Evolutionary conservation across 2,888 invertebrate genomes (phyloP).

Genomic region (Lepidocyrtinus sp.): DNA sequence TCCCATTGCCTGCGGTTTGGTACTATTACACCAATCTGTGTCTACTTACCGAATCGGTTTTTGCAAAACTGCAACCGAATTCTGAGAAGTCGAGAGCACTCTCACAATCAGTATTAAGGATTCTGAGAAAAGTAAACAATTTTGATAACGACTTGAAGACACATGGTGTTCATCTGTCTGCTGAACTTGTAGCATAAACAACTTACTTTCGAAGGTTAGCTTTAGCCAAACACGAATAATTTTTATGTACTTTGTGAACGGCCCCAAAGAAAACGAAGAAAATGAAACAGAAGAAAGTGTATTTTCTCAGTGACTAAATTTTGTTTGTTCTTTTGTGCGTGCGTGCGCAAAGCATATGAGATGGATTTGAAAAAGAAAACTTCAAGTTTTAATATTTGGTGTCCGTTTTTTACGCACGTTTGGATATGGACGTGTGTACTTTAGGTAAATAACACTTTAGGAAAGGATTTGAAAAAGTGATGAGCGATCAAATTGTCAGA

Average conservation of each 20-base stretch:
- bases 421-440: too few relatives aligned
- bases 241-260: neutral
- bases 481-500: constrained; percentile 44
- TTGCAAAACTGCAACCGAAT: neutral
- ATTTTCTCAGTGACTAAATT: neutral
- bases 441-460: too few relatives aligned
- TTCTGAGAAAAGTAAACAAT: constrained; percentile 1
- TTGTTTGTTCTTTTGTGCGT: neutral
- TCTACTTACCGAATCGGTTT: neutral
- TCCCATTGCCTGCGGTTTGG: neutral
- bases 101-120: neutral
- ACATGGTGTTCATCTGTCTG: neutral
- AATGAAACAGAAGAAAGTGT: neutral
- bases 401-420: too few relatives aligned
- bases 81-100: neutral
- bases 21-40: neutral
- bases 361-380: too few relatives aligned
- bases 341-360: too few relatives aligned
- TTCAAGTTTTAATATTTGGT: too few relatives aligned
- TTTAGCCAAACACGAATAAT: neutral
- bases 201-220: neutral
- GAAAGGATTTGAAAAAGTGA: too few relatives aligned
- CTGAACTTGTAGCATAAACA: neutral
- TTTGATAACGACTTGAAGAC: neutral
- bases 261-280: neutral